Evolutionary conservation across 1,140 invertebrate genomes (phyloP).

Genomic region (Ganaspis sp.): DNA sequence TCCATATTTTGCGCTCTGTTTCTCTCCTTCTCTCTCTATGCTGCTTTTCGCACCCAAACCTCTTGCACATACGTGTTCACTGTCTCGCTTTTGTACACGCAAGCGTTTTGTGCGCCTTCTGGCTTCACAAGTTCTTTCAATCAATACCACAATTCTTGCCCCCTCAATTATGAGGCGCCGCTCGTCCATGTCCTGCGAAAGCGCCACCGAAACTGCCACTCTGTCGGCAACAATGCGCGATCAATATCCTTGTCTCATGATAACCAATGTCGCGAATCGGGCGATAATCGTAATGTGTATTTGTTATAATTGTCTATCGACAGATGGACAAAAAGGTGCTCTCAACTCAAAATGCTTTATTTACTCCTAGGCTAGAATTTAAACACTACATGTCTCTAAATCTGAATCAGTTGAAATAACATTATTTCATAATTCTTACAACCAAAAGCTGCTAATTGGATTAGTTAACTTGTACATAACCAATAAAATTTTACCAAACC

Average conservation of each 20-base stretch:
- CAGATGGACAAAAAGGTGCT: conserved; percentile 17
- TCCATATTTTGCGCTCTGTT: conserved; percentile 56
- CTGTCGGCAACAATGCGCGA: conserved; percentile 50
- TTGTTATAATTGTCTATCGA: conserved; percentile 6
- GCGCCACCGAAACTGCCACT: conserved; percentile 41
- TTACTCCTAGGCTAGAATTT: too few relatives aligned
- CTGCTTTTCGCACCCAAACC: conserved; percentile 32
- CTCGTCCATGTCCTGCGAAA: conserved; percentile 45
- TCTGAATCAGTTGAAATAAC: too few relatives aligned
- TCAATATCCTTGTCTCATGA: conserved; percentile 45
- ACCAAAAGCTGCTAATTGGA: too few relatives aligned
- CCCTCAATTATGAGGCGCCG: conserved; percentile 67
- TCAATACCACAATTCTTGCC: conserved; percentile 65
- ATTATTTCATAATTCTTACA: too few relatives aligned
- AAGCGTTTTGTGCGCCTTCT: conserved; percentile 1
- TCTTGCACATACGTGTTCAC: conserved; percentile 47
- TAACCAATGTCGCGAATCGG: conserved; percentile 39
- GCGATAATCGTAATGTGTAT: neutral
- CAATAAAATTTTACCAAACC: too few relatives aligned
- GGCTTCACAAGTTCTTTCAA: conserved; percentile 54
- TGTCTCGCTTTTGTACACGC: conserved; percentile 41
- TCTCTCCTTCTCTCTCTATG: conserved; percentile 20
- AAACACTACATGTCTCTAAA: too few relatives aligned
- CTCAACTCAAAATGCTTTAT: neutral
- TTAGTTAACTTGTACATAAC: too few relatives aligned